Evolutionary conservation across 2,888 invertebrate species (phyloP).

Genomic region (Nomada fabriciana): DNA sequence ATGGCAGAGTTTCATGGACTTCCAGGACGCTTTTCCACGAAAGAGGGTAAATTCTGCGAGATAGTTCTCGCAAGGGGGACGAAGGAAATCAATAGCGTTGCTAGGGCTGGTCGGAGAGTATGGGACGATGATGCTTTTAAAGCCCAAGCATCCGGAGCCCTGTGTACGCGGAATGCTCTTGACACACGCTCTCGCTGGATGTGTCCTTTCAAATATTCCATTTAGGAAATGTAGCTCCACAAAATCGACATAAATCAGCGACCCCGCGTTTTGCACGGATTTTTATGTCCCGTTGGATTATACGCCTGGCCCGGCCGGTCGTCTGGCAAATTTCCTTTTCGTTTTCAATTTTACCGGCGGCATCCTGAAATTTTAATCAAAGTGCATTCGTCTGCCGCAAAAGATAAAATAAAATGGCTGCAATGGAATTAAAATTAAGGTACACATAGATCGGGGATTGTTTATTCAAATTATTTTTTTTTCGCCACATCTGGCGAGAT

Average conservation of each 20-base stretch:
- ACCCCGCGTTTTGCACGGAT: not conserved
- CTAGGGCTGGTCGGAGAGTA: conserved; percentile 80
- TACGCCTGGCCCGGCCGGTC: not conserved
- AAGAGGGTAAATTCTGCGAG: conserved; percentile 79
- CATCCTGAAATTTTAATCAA: not conserved
- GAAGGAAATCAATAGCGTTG: conserved; percentile 85
- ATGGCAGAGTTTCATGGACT: conserved; percentile 64
- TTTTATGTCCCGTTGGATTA: conserved; percentile 6
- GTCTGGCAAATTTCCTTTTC: not conserved
- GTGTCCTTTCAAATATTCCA: conserved; percentile 66
- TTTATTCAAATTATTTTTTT: not conserved
- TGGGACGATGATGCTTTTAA: conserved; percentile 78
- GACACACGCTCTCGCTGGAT: conserved; percentile 52
- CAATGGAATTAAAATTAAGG: not conserved
- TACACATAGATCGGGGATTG: not conserved
- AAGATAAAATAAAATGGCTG: not conserved
- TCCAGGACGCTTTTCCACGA: conserved; percentile 73
- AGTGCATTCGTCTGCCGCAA: no score
- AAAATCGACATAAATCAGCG: conserved; percentile 51
- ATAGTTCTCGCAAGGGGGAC: conserved; percentile 80
- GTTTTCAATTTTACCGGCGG: not conserved
- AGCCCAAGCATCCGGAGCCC: conserved; percentile 67
- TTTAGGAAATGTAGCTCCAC: conserved; percentile 52
- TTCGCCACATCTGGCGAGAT: not conserved
- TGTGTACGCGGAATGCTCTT: conserved; percentile 52